Evolutionary conservation across 2,888 invertebrate genomes (phyloP), one percentile per base, ranked within the genome.

Genomic region (Tinea semifulvella): DNA sequence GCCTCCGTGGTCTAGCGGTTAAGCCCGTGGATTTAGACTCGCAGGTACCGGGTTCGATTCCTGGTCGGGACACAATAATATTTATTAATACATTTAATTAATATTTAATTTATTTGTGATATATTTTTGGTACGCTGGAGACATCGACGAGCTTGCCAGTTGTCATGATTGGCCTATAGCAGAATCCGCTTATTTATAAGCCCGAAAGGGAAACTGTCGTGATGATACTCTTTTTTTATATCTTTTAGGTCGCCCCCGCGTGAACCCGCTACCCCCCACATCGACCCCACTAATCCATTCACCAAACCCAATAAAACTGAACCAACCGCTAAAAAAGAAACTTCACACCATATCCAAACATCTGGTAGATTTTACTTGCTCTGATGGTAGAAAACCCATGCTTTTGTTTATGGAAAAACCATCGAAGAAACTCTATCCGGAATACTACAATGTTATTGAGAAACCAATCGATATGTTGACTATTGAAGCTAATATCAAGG

Each of bases 381-480:
- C 76, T 31, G 91, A 90, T 55, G 94, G 92, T 0, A 84, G 98
- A 10, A 89, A 92, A 55, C 92, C 96, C 0, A 92, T 96, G 82
- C 77, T 94, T 46, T 86, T 94, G 55, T 99, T 99, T 64, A 92
- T 98, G 92, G 95, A 96, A 66, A 94, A 97, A 60, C 98, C 99
- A 0, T 95, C 95, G 19, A 92, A 92, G 65, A 95, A 96, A 62
- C 79, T 94, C 22, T 98, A 98, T 63, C 95, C 97, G 0, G 96
- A 96, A 65, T 98, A 98, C 66, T 98, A 97, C 68, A 91, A 92
- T 68, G 90, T 98, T 1, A 98, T 98, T 50, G 87, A 90, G 20
- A 91, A 91, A 56, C 98, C 98, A 0, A 96, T 98, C 45, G 98
- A 98, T 67, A 94, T 98, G 90, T 84, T 92, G 46, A 94, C 92